Evolutionary conservation across 2,113 vertebrate genomes (phyloP), one percentile per base, ranked within the genome.

Genomic region (Ailuropoda melanoleuca): DNA sequence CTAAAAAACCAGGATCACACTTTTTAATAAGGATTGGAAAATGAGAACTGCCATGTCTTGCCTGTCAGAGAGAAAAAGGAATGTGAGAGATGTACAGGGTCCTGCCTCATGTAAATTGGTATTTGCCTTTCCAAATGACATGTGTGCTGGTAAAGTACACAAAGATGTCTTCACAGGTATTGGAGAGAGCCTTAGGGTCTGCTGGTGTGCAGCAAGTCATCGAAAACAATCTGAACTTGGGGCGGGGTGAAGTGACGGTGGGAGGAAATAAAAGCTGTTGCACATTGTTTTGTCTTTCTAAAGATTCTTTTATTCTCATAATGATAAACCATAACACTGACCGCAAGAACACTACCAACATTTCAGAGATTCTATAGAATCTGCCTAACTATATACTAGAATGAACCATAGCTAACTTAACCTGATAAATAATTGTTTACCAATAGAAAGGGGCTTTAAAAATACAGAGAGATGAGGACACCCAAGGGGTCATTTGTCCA

Each of bases 11-110:
- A 46, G 85, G 95, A 93, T 94, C 86, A 80, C 93, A 86, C 78
- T 88, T 92, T 97, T 97, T 97, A 14, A 3, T 87, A 97, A 96
- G 31, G 66, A 91, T 70, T 83, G 84, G 77, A 92, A 86, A 17
- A 68, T 11, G 88, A 92, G 8, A 0, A 48, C 81, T 83, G 80
- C 0, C 0, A 75, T 92, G 93, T 21, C 0, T 96, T 93, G n/a
- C 77, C 64, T 86, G 83, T 96, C 68, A 60, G 29, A 72, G 21
- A 93, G 88, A 29, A 68, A 77, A 92, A 34, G 80, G 68, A 95
- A 34, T 58, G 34, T 29, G 43, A 74, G 50, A 72, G 29, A 75
- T 53, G 53, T 26, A 90, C 23, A 64, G 83, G 83, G 34, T 93
- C 37, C 21, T 88, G 70, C 81, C 34, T 93, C 39, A 18, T 93